A percentile compares a stretch with the other conserved stretches of the same genome.
Conservation (phyloP, 2,797 vertebrate genomes). For the Chiroxiphia lanceolata region DNA sequence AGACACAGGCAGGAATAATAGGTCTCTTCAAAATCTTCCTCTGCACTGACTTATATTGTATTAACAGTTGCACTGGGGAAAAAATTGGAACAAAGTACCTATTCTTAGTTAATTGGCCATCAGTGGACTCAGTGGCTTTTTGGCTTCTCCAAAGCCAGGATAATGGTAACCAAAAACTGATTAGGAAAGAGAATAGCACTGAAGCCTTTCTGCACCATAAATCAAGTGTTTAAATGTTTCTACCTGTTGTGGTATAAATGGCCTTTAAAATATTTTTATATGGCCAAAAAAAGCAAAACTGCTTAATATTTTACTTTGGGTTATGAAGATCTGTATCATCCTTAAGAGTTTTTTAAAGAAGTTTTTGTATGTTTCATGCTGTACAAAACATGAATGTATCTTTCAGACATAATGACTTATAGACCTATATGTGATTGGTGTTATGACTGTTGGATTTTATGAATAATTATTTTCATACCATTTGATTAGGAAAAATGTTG, state of each 20-base stretch:
- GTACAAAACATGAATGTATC: slow-evolving; percentile 83
- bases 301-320: slow-evolving; percentile 63
- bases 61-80: slow-evolving; percentile 13
- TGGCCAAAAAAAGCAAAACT: slow-evolving; percentile 64
- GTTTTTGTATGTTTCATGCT: slow-evolving; percentile 80
- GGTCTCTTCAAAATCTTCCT: neutral
- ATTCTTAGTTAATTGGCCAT: neutral
- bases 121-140: neutral
- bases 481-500: slow-evolving; percentile 65
- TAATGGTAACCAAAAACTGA: slow-evolving; percentile 36
- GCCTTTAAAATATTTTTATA: slow-evolving; percentile 78
- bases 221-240: slow-evolving; percentile 50
- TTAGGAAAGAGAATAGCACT: slow-evolving; percentile 9
- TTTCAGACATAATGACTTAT: slow-evolving; percentile 70
- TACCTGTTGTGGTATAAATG: slow-evolving; percentile 76
- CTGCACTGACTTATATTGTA: neutral
- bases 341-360: slow-evolving; percentile 58
- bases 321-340: slow-evolving; percentile 74
- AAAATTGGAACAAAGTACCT: neutral
- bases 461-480: slow-evolving; percentile 79
- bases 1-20: slow-evolving; percentile 11
- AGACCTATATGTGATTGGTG: slow-evolving; percentile 66
- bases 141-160: slow-evolving; percentile 14
- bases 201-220: slow-evolving; percentile 45
- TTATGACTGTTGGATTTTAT: slow-evolving; percentile 76